Evolutionary conservation across 2,113 vertebrate species (phyloP).

Genomic region (Oreotrochilus melanogaster): DNA sequence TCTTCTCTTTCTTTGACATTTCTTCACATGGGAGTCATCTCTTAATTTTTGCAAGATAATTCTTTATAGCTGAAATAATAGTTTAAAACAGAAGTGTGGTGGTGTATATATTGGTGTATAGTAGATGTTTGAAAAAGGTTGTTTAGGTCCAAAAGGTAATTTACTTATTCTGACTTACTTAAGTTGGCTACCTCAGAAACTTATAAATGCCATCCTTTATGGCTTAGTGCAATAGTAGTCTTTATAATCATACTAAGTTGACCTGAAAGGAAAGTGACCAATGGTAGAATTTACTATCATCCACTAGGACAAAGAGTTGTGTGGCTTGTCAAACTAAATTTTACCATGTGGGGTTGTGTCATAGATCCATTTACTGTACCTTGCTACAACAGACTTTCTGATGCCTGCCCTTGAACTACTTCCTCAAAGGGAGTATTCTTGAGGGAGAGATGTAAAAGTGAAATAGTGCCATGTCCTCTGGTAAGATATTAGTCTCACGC

Average conservation of each 20-base stretch:
- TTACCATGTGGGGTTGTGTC: neutral
- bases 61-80: neutral
- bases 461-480: conserved; percentile 49
- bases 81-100: neutral
- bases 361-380: neutral
- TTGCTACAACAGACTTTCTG: neutral
- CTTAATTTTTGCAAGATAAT: neutral
- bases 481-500: neutral
- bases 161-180: neutral
- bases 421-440: conserved; percentile 41
- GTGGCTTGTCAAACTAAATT: neutral
- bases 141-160: neutral
- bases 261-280: neutral
- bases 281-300: neutral
- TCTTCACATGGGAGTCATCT: neutral
- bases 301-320: neutral
- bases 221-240: neutral
- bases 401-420: conserved; percentile 65
- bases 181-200: neutral
- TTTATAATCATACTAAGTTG: neutral
- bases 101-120: neutral
- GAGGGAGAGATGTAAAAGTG: conserved; percentile 29
- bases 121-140: neutral
- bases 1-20: neutral
- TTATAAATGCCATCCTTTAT: neutral